Evolutionary conservation across 64 coral and sea anemone species (phyloP).

Genomic region (Pachyseris speciosa): DNA sequence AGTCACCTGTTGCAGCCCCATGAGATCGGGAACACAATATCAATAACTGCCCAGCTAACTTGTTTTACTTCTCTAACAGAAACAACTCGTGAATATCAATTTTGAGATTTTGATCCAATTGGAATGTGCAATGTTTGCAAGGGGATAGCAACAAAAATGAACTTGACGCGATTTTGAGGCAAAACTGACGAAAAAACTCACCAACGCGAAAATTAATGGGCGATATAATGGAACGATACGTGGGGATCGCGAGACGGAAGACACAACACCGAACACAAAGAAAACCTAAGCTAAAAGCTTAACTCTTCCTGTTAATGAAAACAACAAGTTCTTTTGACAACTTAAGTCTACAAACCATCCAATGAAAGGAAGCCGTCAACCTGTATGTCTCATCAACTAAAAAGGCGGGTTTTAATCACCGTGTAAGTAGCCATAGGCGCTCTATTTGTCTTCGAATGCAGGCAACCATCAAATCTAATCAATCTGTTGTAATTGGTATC

Average conservation of each 20-base stretch:
- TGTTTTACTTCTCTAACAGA: constrained; percentile 6
- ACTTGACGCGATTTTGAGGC: too few relatives aligned
- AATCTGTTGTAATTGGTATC: neutral
- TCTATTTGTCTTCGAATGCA: constrained; percentile 12
- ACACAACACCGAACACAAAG: neutral
- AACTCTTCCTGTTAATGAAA: constrained; percentile 14
- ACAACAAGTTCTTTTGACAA: constrained; percentile 83
- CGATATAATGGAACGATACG: too few relatives aligned
- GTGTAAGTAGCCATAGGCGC: constrained; percentile 37
- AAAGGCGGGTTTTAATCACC: constrained; percentile 37
- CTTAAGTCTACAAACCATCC: constrained; percentile 46
- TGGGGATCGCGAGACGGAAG: too few relatives aligned
- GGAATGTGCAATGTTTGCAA: too few relatives aligned
- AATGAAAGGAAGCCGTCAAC: constrained; percentile 39
- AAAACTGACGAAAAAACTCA: too few relatives aligned
- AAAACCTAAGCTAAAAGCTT: neutral
- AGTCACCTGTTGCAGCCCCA: neutral
- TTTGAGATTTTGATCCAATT: too few relatives aligned
- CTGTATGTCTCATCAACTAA: constrained; percentile 32
- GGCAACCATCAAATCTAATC: constrained; percentile 14
- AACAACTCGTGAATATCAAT: too few relatives aligned
- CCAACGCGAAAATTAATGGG: too few relatives aligned
- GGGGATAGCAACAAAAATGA: neutral
- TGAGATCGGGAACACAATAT: neutral
- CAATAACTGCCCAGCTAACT: neutral